A percentile compares a stretch with the other conserved stretches of the same genome.
phyloP scores from a whole-genome alignment of 2,888 invertebrate genomes.

The Euplexia lucipara region DNA sequence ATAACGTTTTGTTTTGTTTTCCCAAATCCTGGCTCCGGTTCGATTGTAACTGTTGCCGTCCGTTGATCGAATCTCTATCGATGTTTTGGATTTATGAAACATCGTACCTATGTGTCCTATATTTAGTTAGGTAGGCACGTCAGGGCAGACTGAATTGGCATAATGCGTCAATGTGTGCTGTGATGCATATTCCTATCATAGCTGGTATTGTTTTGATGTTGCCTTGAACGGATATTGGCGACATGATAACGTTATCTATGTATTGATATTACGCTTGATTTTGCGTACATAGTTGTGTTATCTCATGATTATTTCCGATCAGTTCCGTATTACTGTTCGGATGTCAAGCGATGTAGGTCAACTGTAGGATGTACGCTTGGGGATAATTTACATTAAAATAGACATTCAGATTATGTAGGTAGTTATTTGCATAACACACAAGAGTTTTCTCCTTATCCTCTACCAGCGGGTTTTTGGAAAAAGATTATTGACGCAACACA shows the following conservation, averaged over 20 bases:
- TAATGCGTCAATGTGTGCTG: slow-evolving; percentile 48
- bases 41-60: slow-evolving; percentile 73
- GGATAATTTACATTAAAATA: slow-evolving; percentile 23
- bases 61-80: slow-evolving; percentile 75
- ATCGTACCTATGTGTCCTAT: slow-evolving; percentile 43
- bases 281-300: slow-evolving; percentile 48
- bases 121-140: slow-evolving; percentile 24
- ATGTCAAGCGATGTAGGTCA: slow-evolving; percentile 46
- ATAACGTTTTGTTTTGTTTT: slow-evolving; percentile 84
- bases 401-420: background rate
- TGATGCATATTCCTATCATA: slow-evolving; percentile 52
- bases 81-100: slow-evolving; percentile 67
- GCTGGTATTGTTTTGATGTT: slow-evolving; percentile 53
- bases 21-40: slow-evolving; percentile 73
- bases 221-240: slow-evolving; percentile 54
- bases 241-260: slow-evolving; percentile 56
- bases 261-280: slow-evolving; percentile 57
- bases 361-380: slow-evolving; percentile 23
- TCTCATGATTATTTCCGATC: slow-evolving; percentile 56
- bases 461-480: no score
- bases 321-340: slow-evolving; percentile 31
- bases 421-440: background rate
- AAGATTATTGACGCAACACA: no score
- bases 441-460: background rate
- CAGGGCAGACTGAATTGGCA: slow-evolving; percentile 29